Conservation (phyloP, 2,888 invertebrate genomes). For the Thymelicus lineola region DNA sequence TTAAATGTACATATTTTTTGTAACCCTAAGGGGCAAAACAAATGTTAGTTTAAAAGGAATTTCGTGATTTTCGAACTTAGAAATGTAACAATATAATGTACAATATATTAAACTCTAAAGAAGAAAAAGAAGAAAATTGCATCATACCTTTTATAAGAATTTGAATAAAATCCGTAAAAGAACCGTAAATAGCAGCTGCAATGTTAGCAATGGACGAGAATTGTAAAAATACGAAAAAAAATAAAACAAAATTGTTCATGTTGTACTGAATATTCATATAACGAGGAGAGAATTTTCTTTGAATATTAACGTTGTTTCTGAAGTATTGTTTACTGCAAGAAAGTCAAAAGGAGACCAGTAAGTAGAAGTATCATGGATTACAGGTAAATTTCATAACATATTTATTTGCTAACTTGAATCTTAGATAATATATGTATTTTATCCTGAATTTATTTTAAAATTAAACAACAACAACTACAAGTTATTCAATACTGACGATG, state of each 20-base stretch:
- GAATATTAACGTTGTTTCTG: neutral
- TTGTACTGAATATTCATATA: slow-evolving; percentile 5
- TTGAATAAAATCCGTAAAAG: neutral
- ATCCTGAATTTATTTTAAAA: too few species aligned
- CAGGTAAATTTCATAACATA: too few species aligned
- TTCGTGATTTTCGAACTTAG: too few species aligned
- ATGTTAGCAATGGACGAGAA: slow-evolving; percentile 4
- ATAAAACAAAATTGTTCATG: slow-evolving; percentile 2
- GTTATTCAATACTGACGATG: too few species aligned
- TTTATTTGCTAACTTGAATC: too few species aligned
- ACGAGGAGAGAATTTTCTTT: slow-evolving; percentile 1
- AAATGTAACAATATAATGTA: too few species aligned
- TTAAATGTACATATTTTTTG: too few species aligned
- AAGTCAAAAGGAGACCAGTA: neutral
- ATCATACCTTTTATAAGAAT: slow-evolving; percentile 1
- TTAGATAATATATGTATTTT: too few species aligned
- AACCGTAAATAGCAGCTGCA: slow-evolving; percentile 3
- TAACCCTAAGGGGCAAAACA: too few species aligned
- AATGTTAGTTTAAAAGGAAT: too few species aligned
- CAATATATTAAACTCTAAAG: neutral
- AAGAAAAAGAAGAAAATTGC: neutral
- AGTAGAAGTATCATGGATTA: neutral
- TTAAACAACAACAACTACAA: too few species aligned
- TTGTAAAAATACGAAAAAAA: neutral
- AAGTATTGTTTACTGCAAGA: neutral